Evolutionary conservation across 2,888 invertebrate genomes (phyloP), one percentile per base, ranked within the genome.

Genomic region (Meteorus colon): DNA sequence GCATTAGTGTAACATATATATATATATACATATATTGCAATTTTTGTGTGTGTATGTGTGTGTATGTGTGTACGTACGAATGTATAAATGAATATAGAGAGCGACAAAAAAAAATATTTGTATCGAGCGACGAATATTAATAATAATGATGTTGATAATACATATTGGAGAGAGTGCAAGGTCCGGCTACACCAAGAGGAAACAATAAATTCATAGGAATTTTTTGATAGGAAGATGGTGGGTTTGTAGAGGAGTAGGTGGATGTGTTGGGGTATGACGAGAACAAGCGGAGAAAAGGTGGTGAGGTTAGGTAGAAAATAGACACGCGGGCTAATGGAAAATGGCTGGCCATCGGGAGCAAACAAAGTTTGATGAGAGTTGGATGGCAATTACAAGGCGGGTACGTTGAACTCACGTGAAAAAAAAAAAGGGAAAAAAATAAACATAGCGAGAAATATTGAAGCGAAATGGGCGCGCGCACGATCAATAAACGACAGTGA

Each of bases 111-210:
- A 19, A 55, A 55, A 55, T n/a, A 24, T n/a, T 19, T 55, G 19
- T 55, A 8, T 19, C 8, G 55, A 24, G 24, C 10, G 55, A 55
- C 60, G 65, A 37, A 76, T 69, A 74, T 67, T 63, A 91, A 89
- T 63, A 91, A 89, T 90, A 88, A 90, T 84, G 87, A 87, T 77
- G 82, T 73, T 81, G 66, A 81, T 48, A 79, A 74, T 81, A 72
- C 74, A 72, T 82, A 73, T 79, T 82, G 83, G 83, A 86, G 86
- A 88, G 87, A 88, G 87, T 86, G 87, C 87, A 83, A 87, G 88
- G 87, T 88, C 87, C 88, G 84, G 89, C 89, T 89, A 89, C 88
- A 89, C 88, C 89, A 88, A 77, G 82, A 79, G 67, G 78, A 80
- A 76, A 76, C 76, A 80, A 78, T 73, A 79, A 77, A 77, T 75